Evolutionary conservation across 2,888 invertebrate genomes (phyloP).

Genomic region (Hirudinaria manillensis): DNA sequence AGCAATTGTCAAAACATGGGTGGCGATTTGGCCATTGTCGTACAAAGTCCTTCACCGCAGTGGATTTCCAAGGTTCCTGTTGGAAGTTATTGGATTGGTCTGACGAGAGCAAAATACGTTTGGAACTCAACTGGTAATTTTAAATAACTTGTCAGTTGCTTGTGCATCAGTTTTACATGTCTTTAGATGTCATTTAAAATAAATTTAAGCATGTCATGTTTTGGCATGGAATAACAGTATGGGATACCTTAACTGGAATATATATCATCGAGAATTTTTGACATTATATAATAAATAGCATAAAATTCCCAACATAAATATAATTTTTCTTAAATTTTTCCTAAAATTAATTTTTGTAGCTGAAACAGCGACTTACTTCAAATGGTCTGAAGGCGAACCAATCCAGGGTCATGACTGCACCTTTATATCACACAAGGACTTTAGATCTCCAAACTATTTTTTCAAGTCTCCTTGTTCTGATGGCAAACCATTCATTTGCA

Average conservation of each 20-base stretch:
- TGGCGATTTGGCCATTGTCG: background rate
- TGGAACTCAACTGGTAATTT: slow-evolving; percentile 1
- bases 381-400: background rate
- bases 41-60: background rate
- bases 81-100: slow-evolving; percentile 5
- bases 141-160: too few relatives aligned
- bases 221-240: too few relatives aligned
- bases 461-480: background rate
- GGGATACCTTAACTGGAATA: too few relatives aligned
- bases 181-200: too few relatives aligned
- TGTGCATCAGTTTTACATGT: too few relatives aligned
- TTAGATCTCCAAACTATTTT: background rate
- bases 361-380: background rate
- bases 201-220: too few relatives aligned
- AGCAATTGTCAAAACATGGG: slow-evolving; percentile 4
- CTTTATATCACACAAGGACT: background rate
- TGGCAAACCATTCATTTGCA: slow-evolving; percentile 1
- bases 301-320: too few relatives aligned
- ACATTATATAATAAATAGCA: too few relatives aligned
- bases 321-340: too few relatives aligned
- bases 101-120: slow-evolving; percentile 9
- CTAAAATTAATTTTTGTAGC: too few relatives aligned
- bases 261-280: too few relatives aligned
- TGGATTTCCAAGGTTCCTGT: background rate
- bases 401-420: slow-evolving; percentile 8